Base-by-base conservation (phyloP, 2,797 vertebrate species). In the Sebastes hopkinsi region DNA sequence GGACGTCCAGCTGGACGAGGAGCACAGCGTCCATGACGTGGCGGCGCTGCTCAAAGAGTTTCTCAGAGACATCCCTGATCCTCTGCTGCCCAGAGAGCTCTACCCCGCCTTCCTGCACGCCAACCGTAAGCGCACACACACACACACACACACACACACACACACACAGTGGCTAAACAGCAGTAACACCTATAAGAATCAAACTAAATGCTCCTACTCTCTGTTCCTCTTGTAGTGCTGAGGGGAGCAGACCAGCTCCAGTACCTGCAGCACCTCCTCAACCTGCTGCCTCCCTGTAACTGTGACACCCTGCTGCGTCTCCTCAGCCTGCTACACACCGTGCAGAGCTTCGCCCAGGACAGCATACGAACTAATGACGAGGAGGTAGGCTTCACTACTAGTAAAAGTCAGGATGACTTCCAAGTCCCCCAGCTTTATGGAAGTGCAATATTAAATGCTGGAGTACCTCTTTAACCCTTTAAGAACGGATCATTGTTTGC, bases 21-120 rank as follows among this genome's bases (percentile, higher is more conserved):
- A 94, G 67, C 97, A 97, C 52, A 97, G 96, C 1, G 96, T 99
- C 16, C 97, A 99, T 0, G 98, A 99, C 1, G 97, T 99, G 84
- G 97, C 98, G 0, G 97, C 97, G 1, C 93, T 99, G 79, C 96
- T 99, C 60, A 99, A 97, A 73, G 97, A 97, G 92, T 99, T 99
- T 60, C 94, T 99, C 50, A 90, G 94, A 84, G 96, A 98, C 84
- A 96, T 99, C 90, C 97, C 97, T 0, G 96, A 99, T 22, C 95
- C 98, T 1, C 89, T 99, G 92, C 94, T 99, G 58, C 96, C 97
- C 78, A 83, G 96, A 6, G 97, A 98, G 88, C 96, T 99, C 3
- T 97, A 98, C 65, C 85, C 93, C 0, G 97, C 97, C 80, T 99
- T 99, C 92, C 96, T 99, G 67, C 95, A 96, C 82, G 95, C 97